Evolutionary conservation across 2,797 vertebrate genomes (phyloP).

Genomic region (Macrochelys suwanniensis): DNA sequence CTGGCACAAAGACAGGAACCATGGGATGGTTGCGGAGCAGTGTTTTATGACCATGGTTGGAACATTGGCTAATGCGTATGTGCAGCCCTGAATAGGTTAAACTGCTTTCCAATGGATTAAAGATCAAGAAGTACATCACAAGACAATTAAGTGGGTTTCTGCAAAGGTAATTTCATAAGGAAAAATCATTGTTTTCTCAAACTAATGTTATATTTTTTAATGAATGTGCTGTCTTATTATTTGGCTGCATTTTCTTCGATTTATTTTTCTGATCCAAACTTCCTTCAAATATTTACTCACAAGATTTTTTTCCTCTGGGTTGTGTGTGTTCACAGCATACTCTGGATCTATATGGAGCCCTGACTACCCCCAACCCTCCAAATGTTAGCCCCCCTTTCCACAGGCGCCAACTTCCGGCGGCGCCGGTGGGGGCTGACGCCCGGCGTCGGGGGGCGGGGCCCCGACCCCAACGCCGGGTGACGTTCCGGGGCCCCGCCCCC

Average conservation of each 20-base stretch:
- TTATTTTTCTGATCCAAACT: background rate
- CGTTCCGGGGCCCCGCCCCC: too few relatives aligned
- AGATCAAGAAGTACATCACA: background rate
- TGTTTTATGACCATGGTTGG: background rate
- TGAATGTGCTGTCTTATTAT: background rate
- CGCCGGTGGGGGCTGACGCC: too few relatives aligned
- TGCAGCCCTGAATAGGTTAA: background rate
- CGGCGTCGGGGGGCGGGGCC: too few relatives aligned
- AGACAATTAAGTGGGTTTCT: background rate
- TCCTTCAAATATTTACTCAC: constrained; percentile 10
- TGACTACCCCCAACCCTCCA: background rate
- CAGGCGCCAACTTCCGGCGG: too few relatives aligned
- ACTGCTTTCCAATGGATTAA: background rate
- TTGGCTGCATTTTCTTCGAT: background rate
- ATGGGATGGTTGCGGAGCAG: rapidly evolving
- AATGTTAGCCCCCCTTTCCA: background rate
- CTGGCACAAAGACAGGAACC: too few relatives aligned
- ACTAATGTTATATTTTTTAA: background rate
- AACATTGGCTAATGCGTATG: background rate
- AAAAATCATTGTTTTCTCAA: constrained; percentile 23
- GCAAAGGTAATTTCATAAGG: constrained; percentile 26
- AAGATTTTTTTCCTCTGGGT: background rate
- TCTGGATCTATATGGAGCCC: background rate
- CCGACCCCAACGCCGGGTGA: too few relatives aligned
- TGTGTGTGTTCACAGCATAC: background rate